Evolutionary conservation across 2,113 vertebrate species (phyloP).

Genomic region (Turdus rufiventris): DNA sequence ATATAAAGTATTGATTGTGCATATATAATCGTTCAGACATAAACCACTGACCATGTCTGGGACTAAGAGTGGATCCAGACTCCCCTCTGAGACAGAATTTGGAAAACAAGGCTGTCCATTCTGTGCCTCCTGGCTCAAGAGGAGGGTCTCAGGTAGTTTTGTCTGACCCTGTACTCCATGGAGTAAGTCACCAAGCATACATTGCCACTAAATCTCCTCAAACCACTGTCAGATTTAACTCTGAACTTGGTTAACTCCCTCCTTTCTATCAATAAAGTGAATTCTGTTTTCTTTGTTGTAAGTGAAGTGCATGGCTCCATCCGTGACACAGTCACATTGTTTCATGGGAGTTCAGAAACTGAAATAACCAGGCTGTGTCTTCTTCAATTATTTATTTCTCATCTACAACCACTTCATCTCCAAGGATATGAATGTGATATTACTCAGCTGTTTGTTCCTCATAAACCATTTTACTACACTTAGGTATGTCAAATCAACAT

Average conservation of each 20-base stretch:
- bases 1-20: background rate
- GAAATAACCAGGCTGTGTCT: background rate
- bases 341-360: background rate
- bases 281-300: too few relatives aligned
- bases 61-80: background rate
- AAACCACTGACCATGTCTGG: background rate
- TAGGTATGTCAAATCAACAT: constrained; percentile 44
- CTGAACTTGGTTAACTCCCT: background rate
- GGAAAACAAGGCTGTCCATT: background rate
- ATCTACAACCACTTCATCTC: constrained; percentile 26
- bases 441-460: constrained; percentile 44
- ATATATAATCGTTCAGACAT: background rate
- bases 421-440: background rate
- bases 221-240: background rate
- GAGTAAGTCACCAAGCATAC: background rate
- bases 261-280: background rate
- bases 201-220: background rate
- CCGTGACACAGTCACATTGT: background rate
- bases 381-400: constrained; percentile 54
- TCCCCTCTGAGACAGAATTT: background rate
- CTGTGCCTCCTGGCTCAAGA: background rate
- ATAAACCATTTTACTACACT: constrained; percentile 49
- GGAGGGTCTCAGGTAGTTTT: background rate
- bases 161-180: background rate
- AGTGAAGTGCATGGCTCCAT: background rate